Conservation (phyloP, 2,113 vertebrate genomes). For the Choloepus hoffmanni region DNA sequence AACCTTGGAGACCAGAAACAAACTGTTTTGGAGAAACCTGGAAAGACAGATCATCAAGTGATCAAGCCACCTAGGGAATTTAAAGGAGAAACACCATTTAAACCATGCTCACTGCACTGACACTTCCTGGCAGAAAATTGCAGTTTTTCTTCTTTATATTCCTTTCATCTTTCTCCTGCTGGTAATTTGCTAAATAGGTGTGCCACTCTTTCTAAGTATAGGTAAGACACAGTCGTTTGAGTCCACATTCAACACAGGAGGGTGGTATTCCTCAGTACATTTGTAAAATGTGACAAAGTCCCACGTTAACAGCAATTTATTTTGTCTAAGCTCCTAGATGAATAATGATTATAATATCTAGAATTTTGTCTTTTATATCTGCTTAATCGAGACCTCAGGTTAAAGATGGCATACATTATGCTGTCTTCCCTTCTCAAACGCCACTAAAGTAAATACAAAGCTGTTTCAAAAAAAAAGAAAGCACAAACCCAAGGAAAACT, state of each 20-base stretch:
- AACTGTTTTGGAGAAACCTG: neutral
- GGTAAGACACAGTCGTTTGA: neutral
- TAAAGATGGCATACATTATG: neutral
- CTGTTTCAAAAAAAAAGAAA: neutral
- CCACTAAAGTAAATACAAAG: neutral
- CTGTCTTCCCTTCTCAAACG: neutral
- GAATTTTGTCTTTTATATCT: neutral
- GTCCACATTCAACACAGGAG: neutral
- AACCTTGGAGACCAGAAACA: neutral
- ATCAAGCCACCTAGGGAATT: neutral
- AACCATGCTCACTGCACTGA: neutral
- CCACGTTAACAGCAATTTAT: neutral
- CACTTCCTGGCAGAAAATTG: neutral
- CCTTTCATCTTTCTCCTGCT: neutral
- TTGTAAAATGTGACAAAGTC: neutral
- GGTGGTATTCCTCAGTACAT: neutral
- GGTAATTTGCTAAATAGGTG: neutral
- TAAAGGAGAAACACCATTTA: conserved; percentile 28
- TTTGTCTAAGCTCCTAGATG: neutral
- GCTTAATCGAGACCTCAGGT: neutral
- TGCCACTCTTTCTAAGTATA: neutral
- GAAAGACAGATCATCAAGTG: neutral
- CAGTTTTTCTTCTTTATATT: neutral
- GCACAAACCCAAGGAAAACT: neutral
- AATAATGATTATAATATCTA: neutral